phyloP scores from a whole-genome alignment of 2,888 invertebrate genomes.

The Philaethria dido region DNA sequence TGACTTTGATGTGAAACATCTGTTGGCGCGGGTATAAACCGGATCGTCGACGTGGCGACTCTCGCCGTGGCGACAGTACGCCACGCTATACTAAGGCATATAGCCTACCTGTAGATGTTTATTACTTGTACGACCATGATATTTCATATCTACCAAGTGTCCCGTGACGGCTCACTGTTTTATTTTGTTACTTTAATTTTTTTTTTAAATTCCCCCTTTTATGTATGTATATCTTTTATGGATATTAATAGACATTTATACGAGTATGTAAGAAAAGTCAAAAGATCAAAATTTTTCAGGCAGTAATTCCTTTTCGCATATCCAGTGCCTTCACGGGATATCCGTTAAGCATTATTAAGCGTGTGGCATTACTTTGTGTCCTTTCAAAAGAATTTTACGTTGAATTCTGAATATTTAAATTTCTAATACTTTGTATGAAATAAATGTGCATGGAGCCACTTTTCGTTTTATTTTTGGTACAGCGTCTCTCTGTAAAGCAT shows the following conservation, averaged over 20 bases:
- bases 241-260: background rate
- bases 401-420: conserved; percentile 1
- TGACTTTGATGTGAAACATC: too few species aligned
- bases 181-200: too few species aligned
- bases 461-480: background rate
- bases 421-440: background rate
- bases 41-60: too few species aligned
- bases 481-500: too few species aligned
- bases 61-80: too few species aligned
- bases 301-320: conserved; percentile 2
- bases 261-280: conserved; percentile 1
- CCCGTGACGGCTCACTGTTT: too few species aligned
- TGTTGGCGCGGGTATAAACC: too few species aligned
- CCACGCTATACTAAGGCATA: too few species aligned
- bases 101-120: too few species aligned
- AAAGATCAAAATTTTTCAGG: background rate
- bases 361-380: conserved; percentile 21
- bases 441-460: background rate
- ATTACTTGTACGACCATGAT: too few species aligned
- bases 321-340: conserved; percentile 13
- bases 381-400: conserved; percentile 2
- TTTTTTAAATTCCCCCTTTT: too few species aligned
- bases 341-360: conserved; percentile 19
- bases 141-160: too few species aligned
- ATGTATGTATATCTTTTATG: background rate